These are phyloP conservation scores for Neoscelio sp. DNA, from an alignment of 2,888 invertebrate genomes.

Conservation along the genomic window DNA sequence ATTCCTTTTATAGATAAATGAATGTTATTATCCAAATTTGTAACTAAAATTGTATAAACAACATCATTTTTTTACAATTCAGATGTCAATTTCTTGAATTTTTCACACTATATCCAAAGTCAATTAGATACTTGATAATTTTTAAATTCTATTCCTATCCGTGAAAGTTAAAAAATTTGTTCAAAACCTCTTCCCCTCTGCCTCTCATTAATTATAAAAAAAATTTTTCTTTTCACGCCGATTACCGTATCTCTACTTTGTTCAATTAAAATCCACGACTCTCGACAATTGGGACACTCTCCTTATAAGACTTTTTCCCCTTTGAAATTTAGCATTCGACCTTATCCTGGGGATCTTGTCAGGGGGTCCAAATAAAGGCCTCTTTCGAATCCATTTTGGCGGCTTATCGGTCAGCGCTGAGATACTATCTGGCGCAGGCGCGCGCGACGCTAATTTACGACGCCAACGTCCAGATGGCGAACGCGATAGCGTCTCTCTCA, in stretches of 20 bases:
- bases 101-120: too few relatives aligned
- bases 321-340: constrained; percentile 37
- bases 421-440: constrained; percentile 37
- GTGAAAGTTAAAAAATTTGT: too few relatives aligned
- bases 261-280: constrained; percentile 49
- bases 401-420: constrained; percentile 46
- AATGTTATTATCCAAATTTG: too few relatives aligned
- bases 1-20: too few relatives aligned
- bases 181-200: too few relatives aligned
- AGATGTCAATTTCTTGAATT: too few relatives aligned
- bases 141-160: too few relatives aligned
- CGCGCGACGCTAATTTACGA: constrained; percentile 69
- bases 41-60: too few relatives aligned
- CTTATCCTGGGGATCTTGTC: constrained; percentile 51
- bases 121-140: too few relatives aligned
- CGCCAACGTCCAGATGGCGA: constrained; percentile 63
- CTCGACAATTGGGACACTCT: constrained; percentile 53
- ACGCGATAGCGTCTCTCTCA: constrained; percentile 65
- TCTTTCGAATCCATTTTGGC: constrained; percentile 40
- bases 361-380: constrained; percentile 30
- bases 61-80: too few relatives aligned
- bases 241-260: constrained; percentile 49
- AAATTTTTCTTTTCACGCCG: too few relatives aligned
- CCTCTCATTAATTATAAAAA: too few relatives aligned
- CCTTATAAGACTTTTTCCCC: constrained; percentile 54